These are phyloP conservation scores for Atta cephalotes DNA, from an alignment of 1,140 invertebrate species.

Conservation along the genomic window DNA sequence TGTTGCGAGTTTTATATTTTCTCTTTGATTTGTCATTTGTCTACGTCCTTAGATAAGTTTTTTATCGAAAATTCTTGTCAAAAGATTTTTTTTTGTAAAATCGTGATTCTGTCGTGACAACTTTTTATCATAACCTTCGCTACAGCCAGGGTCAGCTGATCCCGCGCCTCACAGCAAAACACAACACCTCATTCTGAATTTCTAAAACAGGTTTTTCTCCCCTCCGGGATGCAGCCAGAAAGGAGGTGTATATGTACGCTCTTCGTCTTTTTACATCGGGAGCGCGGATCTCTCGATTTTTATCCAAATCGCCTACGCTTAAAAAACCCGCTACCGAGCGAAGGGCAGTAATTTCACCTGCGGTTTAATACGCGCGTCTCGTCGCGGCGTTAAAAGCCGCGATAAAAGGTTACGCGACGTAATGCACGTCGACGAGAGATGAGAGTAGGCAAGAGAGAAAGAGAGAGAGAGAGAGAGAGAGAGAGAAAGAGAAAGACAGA, in stretches of 20 bases:
- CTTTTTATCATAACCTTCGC: conserved; percentile 38
- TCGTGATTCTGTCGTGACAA: not conserved
- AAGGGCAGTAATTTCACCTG: conserved; percentile 25
- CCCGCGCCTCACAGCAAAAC: conserved; percentile 17
- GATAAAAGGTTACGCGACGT: conserved; percentile 50
- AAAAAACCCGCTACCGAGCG: not conserved
- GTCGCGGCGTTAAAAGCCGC: conserved; percentile 33
- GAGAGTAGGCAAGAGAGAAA: not conserved
- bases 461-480: not conserved
- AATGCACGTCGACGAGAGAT: conserved; percentile 42
- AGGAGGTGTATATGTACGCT: not conserved
- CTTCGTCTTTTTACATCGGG: too few relatives aligned
- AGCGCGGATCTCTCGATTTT: not conserved
- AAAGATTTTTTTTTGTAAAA: not conserved
- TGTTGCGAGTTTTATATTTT: not conserved
- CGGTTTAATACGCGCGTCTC: conserved; percentile 39
- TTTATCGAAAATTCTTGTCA: not conserved
- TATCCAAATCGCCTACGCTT: not conserved
- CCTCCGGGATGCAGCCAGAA: not conserved
- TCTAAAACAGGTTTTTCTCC: conserved; percentile 15
- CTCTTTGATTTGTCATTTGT: too few relatives aligned
- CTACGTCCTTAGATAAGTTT: too few relatives aligned
- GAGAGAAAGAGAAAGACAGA: not conserved
- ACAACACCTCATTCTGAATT: conserved; percentile 7
- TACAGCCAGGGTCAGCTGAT: conserved; percentile 46